Percentiles rank a stretch among this genome's conserved stretches.
phyloP scores from a whole-genome alignment of 2,113 vertebrate species.

The Lampris incognitus region DNA sequence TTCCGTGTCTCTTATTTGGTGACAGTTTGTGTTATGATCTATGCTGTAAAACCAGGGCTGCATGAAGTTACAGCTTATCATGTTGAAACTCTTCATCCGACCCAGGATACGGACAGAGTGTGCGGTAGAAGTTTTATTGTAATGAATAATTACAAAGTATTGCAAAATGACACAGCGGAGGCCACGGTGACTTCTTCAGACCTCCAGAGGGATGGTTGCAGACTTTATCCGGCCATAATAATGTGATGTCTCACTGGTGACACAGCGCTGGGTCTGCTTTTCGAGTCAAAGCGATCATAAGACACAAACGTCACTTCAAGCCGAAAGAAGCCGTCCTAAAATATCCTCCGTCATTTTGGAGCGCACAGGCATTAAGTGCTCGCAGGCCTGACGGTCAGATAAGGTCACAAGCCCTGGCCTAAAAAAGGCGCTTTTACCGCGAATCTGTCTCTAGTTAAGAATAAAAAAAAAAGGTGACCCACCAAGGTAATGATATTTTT shows the following conservation, averaged over 20 bases:
- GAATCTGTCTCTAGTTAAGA: too few relatives aligned
- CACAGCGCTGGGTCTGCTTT: background rate
- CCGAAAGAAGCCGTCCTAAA: background rate
- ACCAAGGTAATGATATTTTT: conserved; percentile 8
- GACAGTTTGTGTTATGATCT: conserved; percentile 4
- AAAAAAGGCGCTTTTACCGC: too few relatives aligned
- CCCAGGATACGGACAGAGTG: too few relatives aligned
- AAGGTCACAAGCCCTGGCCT: too few relatives aligned
- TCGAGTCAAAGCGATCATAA: too few relatives aligned
- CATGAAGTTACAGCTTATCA: background rate
- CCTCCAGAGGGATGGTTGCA: background rate
- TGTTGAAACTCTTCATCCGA: too few relatives aligned
- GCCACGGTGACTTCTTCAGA: background rate
- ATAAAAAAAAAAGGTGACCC: background rate
- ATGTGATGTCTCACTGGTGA: too few relatives aligned
- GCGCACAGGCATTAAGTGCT: background rate
- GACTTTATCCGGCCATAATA: background rate
- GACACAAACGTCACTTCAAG: background rate
- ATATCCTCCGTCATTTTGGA: background rate
- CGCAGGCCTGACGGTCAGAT: background rate
- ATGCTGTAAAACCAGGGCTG: background rate
- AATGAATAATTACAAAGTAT: too few relatives aligned
- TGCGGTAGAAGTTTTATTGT: too few relatives aligned
- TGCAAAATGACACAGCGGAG: background rate
- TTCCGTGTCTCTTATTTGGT: background rate